Conservation (phyloP, 2,797 vertebrate genomes). For the Lepus townsendii region DNA sequence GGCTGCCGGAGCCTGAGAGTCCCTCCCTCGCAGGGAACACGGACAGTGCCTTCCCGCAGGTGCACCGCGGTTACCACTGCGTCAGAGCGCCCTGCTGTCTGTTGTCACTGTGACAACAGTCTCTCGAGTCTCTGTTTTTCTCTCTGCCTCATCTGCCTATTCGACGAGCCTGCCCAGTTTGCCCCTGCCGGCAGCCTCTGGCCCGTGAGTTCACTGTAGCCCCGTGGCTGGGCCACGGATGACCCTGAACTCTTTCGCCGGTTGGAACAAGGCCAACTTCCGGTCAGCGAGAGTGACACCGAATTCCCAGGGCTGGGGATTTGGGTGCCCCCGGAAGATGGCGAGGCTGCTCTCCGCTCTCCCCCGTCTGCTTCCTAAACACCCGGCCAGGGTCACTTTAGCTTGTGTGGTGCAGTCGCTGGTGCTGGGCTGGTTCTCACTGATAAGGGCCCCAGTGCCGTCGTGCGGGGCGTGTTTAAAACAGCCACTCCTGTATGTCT, state of each 20-base stretch:
- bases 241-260: too few species aligned
- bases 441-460: too few species aligned
- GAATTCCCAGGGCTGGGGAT: not conserved
- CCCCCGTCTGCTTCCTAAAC: not conserved
- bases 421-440: accelerated
- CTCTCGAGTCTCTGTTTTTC: too few species aligned
- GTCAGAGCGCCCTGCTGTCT: too few species aligned
- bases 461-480: not conserved
- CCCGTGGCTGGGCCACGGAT: too few species aligned
- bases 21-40: too few species aligned
- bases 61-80: too few species aligned
- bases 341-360: accelerated
- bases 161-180: accelerated
- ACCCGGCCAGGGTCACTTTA: accelerated
- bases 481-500: not conserved
- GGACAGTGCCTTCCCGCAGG: not conserved
- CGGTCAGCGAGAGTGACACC: too few species aligned
- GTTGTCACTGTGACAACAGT: not conserved
- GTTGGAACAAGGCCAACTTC: too few species aligned
- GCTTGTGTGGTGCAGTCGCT: too few species aligned
- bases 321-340: accelerated
- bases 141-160: not conserved
- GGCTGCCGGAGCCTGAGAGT: not conserved
- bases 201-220: too few species aligned
- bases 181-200: not conserved